Evolutionary conservation across 2,113 vertebrate genomes (phyloP), one percentile per base, ranked within the genome.

Genomic region (Crotophaga sulcirostris): DNA sequence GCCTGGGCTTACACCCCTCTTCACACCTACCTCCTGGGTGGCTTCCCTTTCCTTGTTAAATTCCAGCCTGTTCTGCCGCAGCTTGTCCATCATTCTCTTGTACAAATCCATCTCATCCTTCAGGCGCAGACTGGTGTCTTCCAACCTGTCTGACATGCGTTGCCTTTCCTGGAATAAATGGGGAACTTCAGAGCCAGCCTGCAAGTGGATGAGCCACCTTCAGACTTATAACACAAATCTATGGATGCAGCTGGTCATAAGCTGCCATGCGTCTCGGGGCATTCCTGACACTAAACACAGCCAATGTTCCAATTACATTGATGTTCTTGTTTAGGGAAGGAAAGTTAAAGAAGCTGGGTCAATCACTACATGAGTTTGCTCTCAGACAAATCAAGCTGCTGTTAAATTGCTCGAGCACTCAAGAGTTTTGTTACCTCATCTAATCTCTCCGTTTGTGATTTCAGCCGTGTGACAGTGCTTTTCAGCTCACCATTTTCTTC

Each of bases 101-200:
- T 99, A 99, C 82, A 99, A 96, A 92, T 99, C 99, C 98, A 99
- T 99, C 98, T 99, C 99, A 4, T 99, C 99, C 97, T 98, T 99
- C 89, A 99, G 98, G 10, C 99, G 97, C 89, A 99, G 97, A 56
- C 98, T 99, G 4, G 99, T 99, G 97, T 99, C 99, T 76, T 99
- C 99, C 94, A 99, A 86, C 74, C 99, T 97, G 78, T 99, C 99
- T 0, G 99, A 99, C 99, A 99, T 99, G 73, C 99, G 98, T 94
- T 99, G 99, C 89, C 98, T 98, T 94, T 99, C 99, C 99, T 99
- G 96, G 19, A 55, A 52, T 18, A 38, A 45, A 94, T 0, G 1
- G 49, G 52, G 17, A 44, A 26, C 11, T 51, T 92, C 56, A 94
- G 2, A 69, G 33, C 21, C 10, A 47, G 45, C 36, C 40, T 63